Evolutionary conservation across 2,113 vertebrate genomes (phyloP).

Genomic region (Tetraodon nigroviridis): DNA sequence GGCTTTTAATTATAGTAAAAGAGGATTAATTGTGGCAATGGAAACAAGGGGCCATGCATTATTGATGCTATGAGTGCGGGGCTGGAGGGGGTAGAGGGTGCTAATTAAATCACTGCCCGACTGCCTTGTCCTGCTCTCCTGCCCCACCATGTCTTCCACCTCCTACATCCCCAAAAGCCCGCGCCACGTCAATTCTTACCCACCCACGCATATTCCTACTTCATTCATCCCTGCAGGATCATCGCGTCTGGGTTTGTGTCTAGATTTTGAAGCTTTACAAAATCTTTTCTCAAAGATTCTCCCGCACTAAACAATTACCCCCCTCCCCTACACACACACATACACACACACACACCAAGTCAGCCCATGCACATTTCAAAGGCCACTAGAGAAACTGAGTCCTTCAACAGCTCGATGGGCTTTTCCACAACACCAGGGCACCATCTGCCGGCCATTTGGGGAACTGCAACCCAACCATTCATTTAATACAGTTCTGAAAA

Average conservation of each 20-base stretch:
- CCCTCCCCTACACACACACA: too few relatives aligned
- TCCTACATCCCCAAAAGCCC: constrained; percentile 53
- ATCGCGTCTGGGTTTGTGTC: neutral
- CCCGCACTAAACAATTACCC: too few relatives aligned
- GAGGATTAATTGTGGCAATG: constrained; percentile 79
- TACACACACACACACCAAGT: too few relatives aligned
- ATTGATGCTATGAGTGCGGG: constrained; percentile 79
- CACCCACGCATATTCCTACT: constrained; percentile 6
- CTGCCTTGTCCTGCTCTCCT: constrained; percentile 65
- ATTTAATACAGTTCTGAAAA: neutral
- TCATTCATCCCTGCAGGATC: neutral
- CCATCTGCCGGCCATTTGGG: constrained; percentile 47
- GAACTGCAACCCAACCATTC: neutral
- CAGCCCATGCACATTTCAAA: constrained; percentile 9
- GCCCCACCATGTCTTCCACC: constrained; percentile 63
- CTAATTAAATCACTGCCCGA: constrained; percentile 78
- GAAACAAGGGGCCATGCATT: constrained; percentile 78
- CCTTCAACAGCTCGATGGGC: neutral
- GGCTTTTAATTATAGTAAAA: constrained; percentile 81
- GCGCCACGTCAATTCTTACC: constrained; percentile 8
- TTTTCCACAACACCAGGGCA: constrained; percentile 13
- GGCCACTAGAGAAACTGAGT: neutral
- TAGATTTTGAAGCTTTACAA: neutral
- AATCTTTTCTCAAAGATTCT: neutral
- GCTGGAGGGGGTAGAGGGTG: constrained; percentile 73